These are phyloP conservation scores for Tenthredo livida DNA, from an alignment of 2,888 invertebrate genomes.

Conservation along the genomic window DNA sequence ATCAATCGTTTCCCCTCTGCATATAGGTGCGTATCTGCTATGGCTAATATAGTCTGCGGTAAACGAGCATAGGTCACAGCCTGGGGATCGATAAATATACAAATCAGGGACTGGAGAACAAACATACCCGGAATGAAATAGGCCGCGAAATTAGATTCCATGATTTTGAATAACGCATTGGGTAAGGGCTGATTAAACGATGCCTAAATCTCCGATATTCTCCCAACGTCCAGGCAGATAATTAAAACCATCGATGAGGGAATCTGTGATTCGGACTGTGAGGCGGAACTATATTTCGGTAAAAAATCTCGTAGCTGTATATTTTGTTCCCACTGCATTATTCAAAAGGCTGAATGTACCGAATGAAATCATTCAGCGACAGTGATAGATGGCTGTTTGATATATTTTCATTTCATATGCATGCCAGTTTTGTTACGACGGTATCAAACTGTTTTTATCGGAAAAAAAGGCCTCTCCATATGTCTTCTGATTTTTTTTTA, in stretches of 20 bases:
- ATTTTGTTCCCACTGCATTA: slow-evolving; percentile 46
- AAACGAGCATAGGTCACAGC: slow-evolving; percentile 17
- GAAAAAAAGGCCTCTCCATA: not conserved
- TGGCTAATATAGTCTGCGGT: slow-evolving; percentile 2
- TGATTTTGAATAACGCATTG: not conserved
- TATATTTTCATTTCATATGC: slow-evolving; percentile 36
- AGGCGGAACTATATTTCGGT: slow-evolving; percentile 8
- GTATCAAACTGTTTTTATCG: slow-evolving; percentile 9
- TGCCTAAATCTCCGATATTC: not conserved
- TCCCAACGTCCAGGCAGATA: not conserved
- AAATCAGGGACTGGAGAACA: not conserved
- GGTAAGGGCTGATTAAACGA: not conserved
- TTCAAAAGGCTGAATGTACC: slow-evolving; percentile 45
- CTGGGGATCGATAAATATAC: slow-evolving; percentile 24
- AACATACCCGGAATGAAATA: not conserved
- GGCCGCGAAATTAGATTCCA: not conserved
- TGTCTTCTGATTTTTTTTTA: not conserved
- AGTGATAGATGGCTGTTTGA: slow-evolving; percentile 46
- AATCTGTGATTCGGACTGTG: not conserved
- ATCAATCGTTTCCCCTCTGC: slow-evolving; percentile 62
- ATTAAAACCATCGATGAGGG: not conserved
- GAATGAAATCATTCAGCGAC: slow-evolving; percentile 47
- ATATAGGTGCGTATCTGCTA: not conserved
- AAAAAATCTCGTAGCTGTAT: slow-evolving; percentile 42
- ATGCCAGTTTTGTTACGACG: slow-evolving; percentile 35